Evolutionary conservation across 2,888 invertebrate genomes (phyloP).

Genomic region (Drosophila cyrtoloma): DNA sequence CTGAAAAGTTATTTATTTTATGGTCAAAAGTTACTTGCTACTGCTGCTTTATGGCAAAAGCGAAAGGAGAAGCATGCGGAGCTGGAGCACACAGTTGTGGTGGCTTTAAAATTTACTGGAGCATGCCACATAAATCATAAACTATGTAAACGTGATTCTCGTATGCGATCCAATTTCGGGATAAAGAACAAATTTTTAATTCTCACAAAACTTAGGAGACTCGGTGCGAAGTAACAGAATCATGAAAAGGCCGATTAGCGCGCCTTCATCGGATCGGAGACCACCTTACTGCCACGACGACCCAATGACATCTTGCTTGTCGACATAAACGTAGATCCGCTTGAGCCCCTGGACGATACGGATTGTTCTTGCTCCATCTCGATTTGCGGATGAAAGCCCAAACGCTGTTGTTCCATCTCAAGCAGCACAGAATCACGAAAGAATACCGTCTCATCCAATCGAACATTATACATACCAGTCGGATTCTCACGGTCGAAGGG

Average conservation of each 20-base stretch:
- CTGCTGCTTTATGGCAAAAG: slow-evolving; percentile 56
- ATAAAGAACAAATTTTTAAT: slow-evolving; percentile 12
- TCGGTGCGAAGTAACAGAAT: background rate
- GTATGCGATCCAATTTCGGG: slow-evolving; percentile 20
- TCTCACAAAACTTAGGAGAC: background rate
- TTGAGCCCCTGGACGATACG: background rate
- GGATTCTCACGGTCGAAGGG: slow-evolving; percentile 58
- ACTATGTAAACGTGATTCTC: slow-evolving; percentile 69
- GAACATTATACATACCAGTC: slow-evolving; percentile 55
- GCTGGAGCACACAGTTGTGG: slow-evolving; percentile 30
- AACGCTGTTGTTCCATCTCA: slow-evolving; percentile 19
- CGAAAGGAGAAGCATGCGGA: background rate
- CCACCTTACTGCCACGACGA: background rate
- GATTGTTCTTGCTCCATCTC: background rate
- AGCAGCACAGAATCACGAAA: slow-evolving; percentile 52
- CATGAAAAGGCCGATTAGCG: background rate
- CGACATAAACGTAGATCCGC: background rate
- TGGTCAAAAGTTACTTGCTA: slow-evolving; percentile 77
- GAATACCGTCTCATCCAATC: slow-evolving; percentile 46
- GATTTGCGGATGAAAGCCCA: background rate
- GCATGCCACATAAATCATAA: slow-evolving; percentile 73
- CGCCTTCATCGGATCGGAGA: too few species aligned
- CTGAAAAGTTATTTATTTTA: slow-evolving; percentile 80
- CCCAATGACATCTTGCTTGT: background rate
- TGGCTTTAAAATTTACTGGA: slow-evolving; percentile 64